Base-by-base conservation (phyloP, 1,140 invertebrate species). In the Drosophila pectinifera region DNA sequence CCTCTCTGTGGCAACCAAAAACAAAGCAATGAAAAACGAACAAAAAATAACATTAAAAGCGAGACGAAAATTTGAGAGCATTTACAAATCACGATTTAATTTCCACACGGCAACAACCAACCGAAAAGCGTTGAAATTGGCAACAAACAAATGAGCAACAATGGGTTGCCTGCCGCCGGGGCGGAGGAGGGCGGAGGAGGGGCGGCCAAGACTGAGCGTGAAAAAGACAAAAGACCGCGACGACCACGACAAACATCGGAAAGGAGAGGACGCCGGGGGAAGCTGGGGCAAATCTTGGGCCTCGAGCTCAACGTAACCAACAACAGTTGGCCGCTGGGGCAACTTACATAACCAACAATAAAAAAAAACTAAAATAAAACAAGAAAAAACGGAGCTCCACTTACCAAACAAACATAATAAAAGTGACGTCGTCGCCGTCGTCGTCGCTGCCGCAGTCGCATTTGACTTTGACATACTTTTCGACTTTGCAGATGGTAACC, bases 401-500 rank as follows among this genome's bases (percentile, higher is more conserved):
- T 86, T 86, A 82, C 83, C 81, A 79, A 88, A 88, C 79, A 86
- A 86, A 86, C 83, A 88, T 86, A 88, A 82, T 83, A 82, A 82
- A 86, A 83, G 67, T 83, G 74, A 86, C 67, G 81, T 74, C 73
- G 64, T 28, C 69, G 46, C 8, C 4, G 46, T 8, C 4, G 48
- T 28, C 68, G 74, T 26, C 28, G 69, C 20, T 51, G 57, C 20
- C 34, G 55, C 28, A 41, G 34, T 42, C 68, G 75, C 70, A 76
- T 83, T 91, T 91, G 90, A 91, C 90, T 86, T 91, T 91, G 89
- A 91, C 90, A 91, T 91, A 91, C 90, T 91, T 91, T 85, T 77
- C 70, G 56, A 67, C 41, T 53, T 65, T 48, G 62, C 70, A 68
- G 68, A 75, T 73, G 73, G 63, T 56, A 80, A 64, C 51, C 79